Evolutionary conservation across 2,113 vertebrate species (phyloP), one percentile per base, ranked within the genome.

Genomic region (Notiomystis cincta): DNA sequence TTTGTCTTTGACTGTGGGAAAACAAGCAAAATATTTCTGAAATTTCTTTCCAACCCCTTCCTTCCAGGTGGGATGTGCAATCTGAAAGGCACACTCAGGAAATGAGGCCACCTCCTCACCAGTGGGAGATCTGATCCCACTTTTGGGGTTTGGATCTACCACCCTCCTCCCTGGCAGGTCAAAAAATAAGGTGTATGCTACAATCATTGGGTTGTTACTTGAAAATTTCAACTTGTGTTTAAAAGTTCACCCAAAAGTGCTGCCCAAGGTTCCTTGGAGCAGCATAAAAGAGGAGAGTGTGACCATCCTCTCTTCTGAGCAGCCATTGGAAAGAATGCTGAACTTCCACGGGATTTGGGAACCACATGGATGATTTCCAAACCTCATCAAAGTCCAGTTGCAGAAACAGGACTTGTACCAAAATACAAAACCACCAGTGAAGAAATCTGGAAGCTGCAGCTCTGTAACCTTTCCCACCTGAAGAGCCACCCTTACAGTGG

Each of bases 41-140:
- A 57, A 37, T 61, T 19, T 45, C 11, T 76, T 57, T 65, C 38
- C 47, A 86, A 35, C 18, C 5, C 11, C 3, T 31, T 82, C 48
- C n/a, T 73, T 70, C 56, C 40, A 48, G 0, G 0, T n/a, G 18
- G 48, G 33, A 30, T 13, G 47, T n/a, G 8, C 8, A 23, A 24
- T 67, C 35, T 67, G 28, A 81, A 78, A 42, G 28, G 33, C 13
- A 48, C 4, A 1, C 21, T 61, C 2, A 0, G 27, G 18, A 67
- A 90, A 85, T 5, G 17, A 44, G 17, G 23, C 4, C 19, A 37
- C 8, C 15, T 10, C 4, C 77, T 80, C 35, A 37, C 9, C 15
- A 40, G 35, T 16, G 25, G 24, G 19, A 73, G 60, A 45, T 21
- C n/a, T 53, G 24, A 42, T 45, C 48, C 15, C 37, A 35, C 6